Percentiles rank a stretch among this genome's conserved stretches.
Conservation (phyloP, 1,140 invertebrate species). For the Drosophila athabasca region DNA sequence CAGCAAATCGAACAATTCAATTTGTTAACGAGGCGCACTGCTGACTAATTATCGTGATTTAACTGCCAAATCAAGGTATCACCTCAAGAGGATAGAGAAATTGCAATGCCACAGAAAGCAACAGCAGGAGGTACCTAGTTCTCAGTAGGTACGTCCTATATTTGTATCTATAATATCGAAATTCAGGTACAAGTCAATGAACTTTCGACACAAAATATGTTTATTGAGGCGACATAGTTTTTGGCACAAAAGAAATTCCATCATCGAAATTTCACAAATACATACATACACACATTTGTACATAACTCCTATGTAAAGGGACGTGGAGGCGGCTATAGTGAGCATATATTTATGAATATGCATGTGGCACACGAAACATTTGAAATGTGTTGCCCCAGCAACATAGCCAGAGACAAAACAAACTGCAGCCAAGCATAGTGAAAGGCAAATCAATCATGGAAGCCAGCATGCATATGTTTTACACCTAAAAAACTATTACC, state of each 20-base stretch:
- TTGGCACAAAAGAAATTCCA: constrained; percentile 40
- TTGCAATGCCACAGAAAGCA: too few relatives aligned
- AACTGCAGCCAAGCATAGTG: background rate
- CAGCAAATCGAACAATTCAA: too few relatives aligned
- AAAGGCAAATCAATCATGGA: too few relatives aligned
- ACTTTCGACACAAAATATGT: constrained; percentile 2
- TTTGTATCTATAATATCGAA: too few relatives aligned
- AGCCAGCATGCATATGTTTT: too few relatives aligned
- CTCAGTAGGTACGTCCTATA: too few relatives aligned
- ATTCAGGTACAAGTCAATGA: constrained; percentile 1
- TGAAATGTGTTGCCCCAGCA: background rate
- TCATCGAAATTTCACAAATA: constrained; percentile 27
- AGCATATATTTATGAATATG: constrained; percentile 23
- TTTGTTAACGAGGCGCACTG: too few relatives aligned
- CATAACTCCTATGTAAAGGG: too few relatives aligned
- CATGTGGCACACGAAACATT: background rate
- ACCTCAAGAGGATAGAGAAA: background rate
- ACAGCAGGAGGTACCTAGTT: too few relatives aligned
- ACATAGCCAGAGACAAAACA: background rate
- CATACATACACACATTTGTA: background rate
- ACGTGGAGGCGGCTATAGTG: background rate
- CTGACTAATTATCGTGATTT: too few relatives aligned
- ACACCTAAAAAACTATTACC: too few relatives aligned
- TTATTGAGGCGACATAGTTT: constrained; percentile 40
- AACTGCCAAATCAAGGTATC: background rate